Evolutionary conservation across 2,797 vertebrate genomes (phyloP).

Genomic region (Valencia hispanica): DNA sequence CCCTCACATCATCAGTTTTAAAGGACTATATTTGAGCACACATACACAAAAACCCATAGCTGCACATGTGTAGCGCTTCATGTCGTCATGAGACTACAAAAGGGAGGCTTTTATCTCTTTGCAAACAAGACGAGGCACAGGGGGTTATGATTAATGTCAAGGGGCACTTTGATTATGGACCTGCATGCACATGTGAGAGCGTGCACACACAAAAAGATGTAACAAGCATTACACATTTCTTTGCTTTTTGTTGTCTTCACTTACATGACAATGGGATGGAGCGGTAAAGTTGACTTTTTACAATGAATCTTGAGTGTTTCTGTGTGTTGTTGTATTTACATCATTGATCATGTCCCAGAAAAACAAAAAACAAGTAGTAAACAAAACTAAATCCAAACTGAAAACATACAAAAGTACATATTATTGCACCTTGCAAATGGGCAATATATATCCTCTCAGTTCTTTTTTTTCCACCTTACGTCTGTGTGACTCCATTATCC

Average conservation of each 20-base stretch:
- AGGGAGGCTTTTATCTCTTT: slow-evolving; percentile 61
- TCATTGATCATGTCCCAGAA: slow-evolving; percentile 78
- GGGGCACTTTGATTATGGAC: slow-evolving; percentile 75
- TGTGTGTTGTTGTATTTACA: slow-evolving; percentile 79
- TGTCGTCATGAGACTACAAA: slow-evolving; percentile 34
- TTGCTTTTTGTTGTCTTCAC: slow-evolving; percentile 46
- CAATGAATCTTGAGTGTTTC: slow-evolving; percentile 71
- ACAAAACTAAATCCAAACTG: slow-evolving; percentile 70
- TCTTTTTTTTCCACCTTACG: slow-evolving; percentile 69
- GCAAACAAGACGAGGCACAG: slow-evolving; percentile 77
- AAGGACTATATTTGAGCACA: slow-evolving; percentile 33
- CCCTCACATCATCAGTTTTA: slow-evolving; percentile 46
- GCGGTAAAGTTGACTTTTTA: slow-evolving; percentile 52
- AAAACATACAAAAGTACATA: slow-evolving; percentile 78
- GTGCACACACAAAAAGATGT: slow-evolving; percentile 68
- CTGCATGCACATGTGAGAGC: slow-evolving; percentile 73
- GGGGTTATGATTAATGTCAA: slow-evolving; percentile 72
- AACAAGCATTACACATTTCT: slow-evolving; percentile 68
- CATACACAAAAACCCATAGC: slow-evolving; percentile 35
- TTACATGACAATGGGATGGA: slow-evolving; percentile 70
- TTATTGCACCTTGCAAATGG: slow-evolving; percentile 84
- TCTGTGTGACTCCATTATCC: slow-evolving; percentile 77
- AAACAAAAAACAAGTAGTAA: slow-evolving; percentile 64
- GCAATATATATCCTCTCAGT: slow-evolving; percentile 80
- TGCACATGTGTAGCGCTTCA: slow-evolving; percentile 33